phyloP scores from a whole-genome alignment of 2,888 invertebrate species.

The Drosophila niveifrons region DNA sequence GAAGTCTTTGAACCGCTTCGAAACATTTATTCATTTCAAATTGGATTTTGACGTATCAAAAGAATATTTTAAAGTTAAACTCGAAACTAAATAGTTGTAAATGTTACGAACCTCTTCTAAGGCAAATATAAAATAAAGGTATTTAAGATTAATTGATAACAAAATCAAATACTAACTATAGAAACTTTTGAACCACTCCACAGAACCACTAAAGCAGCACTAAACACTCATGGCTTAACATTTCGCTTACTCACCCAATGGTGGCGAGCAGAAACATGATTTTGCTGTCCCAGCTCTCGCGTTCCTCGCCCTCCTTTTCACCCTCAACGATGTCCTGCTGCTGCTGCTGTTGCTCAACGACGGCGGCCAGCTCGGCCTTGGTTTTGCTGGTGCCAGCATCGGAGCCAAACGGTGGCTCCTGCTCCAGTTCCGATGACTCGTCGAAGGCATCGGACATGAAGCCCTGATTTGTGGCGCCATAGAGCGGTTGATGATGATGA shows the following conservation, averaged over 20 bases:
- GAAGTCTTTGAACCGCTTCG: too few species aligned
- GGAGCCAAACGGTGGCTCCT: slow-evolving; percentile 70
- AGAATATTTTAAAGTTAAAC: too few species aligned
- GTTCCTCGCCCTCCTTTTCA: slow-evolving; percentile 89
- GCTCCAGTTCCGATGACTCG: slow-evolving; percentile 83
- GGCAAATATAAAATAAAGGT: too few species aligned
- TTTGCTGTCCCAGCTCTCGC: slow-evolving; percentile 97
- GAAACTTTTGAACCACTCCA: too few species aligned
- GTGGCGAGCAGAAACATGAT: slow-evolving; percentile 96
- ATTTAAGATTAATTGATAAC: too few species aligned
- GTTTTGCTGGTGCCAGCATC: slow-evolving; percentile 84
- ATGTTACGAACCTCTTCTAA: too few species aligned
- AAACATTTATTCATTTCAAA: too few species aligned
- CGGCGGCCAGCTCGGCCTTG: slow-evolving; percentile 78
- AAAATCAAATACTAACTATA: too few species aligned
- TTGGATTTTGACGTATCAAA: too few species aligned
- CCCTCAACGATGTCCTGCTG: slow-evolving; percentile 88
- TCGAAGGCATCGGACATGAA: slow-evolving; percentile 87
- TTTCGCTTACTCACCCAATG: slow-evolving; percentile 87
- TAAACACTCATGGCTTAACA: too few species aligned
- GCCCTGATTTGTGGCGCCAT: slow-evolving; percentile 95
- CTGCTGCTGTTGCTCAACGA: slow-evolving; percentile 58
- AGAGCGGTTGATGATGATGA: slow-evolving; percentile 86
- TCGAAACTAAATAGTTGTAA: too few species aligned
- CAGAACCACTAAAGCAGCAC: too few species aligned